Conservation (phyloP, 1,140 invertebrate species). For the Achroia grisella region DNA sequence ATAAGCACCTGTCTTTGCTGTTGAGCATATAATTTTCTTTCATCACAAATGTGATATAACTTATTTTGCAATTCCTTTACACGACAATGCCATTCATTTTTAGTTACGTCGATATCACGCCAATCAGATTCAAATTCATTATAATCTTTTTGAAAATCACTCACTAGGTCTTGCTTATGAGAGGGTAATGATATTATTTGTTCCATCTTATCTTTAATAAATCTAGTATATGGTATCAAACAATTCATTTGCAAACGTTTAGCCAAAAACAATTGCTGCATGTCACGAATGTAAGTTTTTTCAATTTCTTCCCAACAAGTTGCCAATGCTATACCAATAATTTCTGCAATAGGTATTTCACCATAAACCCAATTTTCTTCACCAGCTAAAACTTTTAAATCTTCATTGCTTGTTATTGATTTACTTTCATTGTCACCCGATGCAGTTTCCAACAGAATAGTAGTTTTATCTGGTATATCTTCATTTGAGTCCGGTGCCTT, state of each 20-base stretch:
- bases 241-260: conserved; percentile 69
- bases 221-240: conserved; percentile 70
- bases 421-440: conserved; percentile 27
- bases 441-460: conserved; percentile 16
- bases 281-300: conserved; percentile 68
- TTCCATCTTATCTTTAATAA: conserved; percentile 67
- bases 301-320: conserved; percentile 75
- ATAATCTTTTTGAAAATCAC: conserved; percentile 72
- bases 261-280: conserved; percentile 72
- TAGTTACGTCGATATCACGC: conserved; percentile 62
- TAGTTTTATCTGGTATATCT: conserved; percentile 20
- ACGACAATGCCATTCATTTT: conserved; percentile 67
- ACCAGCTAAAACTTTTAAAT: conserved; percentile 58
- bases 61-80: conserved; percentile 50
- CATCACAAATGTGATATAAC: conserved; percentile 72
- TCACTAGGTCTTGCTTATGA: conserved; percentile 70
- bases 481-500: conserved; percentile 34
- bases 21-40: conserved; percentile 67
- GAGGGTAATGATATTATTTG: conserved; percentile 73
- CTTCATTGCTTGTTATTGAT: conserved; percentile 24
- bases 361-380: conserved; percentile 73
- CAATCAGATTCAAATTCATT: conserved; percentile 75
- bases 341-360: conserved; percentile 51
- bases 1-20: conserved; percentile 66
- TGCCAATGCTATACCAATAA: conserved; percentile 56